Conservation (phyloP, 2,888 invertebrate species). For the Piscicola geometra region DNA sequence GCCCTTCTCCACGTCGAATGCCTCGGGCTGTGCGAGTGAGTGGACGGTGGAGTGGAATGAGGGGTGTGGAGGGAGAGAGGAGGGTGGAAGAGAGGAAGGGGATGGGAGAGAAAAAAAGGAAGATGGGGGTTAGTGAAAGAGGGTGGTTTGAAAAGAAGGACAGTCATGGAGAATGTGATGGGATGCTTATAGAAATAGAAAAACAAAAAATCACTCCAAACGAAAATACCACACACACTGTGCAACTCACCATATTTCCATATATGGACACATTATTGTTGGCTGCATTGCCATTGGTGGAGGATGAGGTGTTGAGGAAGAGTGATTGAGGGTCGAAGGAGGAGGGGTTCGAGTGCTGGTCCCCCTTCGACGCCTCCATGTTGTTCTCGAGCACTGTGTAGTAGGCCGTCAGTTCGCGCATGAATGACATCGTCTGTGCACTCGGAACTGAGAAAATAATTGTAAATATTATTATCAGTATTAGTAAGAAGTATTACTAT, state of each 20-base stretch:
- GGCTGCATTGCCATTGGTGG: slow-evolving; percentile 12
- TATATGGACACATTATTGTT: slow-evolving; percentile 24
- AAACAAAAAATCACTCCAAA: too few species aligned
- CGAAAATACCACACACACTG: too few species aligned
- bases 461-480: too few species aligned
- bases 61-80: slow-evolving; percentile 3
- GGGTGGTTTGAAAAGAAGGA: too few species aligned
- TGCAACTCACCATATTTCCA: slow-evolving; percentile 29
- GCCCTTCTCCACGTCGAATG: slow-evolving; percentile 40
- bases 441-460: slow-evolving; percentile 38
- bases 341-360: slow-evolving; percentile 4
- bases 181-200: too few species aligned
- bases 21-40: slow-evolving; percentile 36
- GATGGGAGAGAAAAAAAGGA: too few species aligned
- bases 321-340: slow-evolving; percentile 29
- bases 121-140: too few species aligned
- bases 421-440: slow-evolving; percentile 39
- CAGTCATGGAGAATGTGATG: too few species aligned
- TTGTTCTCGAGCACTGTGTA: slow-evolving; percentile 37
- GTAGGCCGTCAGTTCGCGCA: slow-evolving; percentile 39
- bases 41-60: neutral
- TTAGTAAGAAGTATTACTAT: too few species aligned
- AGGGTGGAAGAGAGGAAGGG: too few species aligned
- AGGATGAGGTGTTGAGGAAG: slow-evolving; percentile 8
- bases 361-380: slow-evolving; percentile 21